Conservation (phyloP, 2,113 vertebrate genomes). For the Thamnophis sirtalis region DNA sequence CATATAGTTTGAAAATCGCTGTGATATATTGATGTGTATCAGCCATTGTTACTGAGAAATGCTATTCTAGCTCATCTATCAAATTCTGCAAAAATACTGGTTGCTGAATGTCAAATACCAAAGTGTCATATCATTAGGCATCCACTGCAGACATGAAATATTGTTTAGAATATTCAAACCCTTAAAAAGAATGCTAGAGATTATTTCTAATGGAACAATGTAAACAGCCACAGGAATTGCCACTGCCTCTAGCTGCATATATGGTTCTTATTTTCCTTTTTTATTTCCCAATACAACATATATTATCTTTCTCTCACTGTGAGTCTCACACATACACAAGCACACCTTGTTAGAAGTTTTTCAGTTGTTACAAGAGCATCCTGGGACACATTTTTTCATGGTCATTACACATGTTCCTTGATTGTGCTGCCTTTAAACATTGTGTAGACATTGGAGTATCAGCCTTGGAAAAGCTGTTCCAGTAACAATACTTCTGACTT, state of each 20-base stretch:
- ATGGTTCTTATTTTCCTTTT: neutral
- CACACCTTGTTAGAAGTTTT: neutral
- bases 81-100: neutral
- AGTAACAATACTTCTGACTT: neutral
- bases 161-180: neutral
- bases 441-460: neutral
- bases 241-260: neutral
- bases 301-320: neutral
- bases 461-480: neutral
- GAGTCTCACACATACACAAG: neutral
- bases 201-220: neutral
- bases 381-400: neutral
- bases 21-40: neutral
- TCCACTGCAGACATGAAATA: neutral
- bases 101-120: neutral
- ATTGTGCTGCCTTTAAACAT: neutral
- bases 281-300: neutral
- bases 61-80: neutral
- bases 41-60: neutral
- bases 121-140: neutral
- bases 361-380: neutral
- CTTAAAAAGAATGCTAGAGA: neutral
- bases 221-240: neutral
- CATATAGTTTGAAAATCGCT: neutral
- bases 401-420: neutral